Percentiles rank a stretch among this genome's conserved stretches.
phyloP scores from a whole-genome alignment of 2,888 invertebrate species.

The Aleiodes alternator region DNA sequence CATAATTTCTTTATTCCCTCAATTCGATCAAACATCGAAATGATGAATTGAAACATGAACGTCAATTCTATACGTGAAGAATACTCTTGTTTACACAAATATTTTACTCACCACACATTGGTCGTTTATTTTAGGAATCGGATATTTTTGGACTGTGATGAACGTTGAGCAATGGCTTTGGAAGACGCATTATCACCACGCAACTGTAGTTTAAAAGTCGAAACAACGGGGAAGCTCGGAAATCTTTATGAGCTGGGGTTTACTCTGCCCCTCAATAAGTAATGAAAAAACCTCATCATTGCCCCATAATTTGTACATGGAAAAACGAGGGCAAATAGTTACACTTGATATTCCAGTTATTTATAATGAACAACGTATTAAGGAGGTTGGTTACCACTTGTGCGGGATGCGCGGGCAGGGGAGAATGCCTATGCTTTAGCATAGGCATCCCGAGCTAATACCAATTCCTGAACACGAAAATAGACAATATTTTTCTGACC shows the following conservation, averaged over 20 bases:
- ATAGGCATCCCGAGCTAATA: no score
- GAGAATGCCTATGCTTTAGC: no score
- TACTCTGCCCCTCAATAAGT: slow-evolving; percentile 6
- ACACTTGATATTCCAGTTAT: no score
- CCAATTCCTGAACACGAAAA: no score
- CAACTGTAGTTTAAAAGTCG: slow-evolving; percentile 13
- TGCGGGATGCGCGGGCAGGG: no score
- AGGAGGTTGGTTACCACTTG: no score
- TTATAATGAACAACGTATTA: no score
- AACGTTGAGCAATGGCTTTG: background rate
- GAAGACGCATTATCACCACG: slow-evolving; percentile 12
- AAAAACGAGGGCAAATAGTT: background rate
- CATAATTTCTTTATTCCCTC: no score
- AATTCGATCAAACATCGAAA: no score
- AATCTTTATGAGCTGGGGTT: slow-evolving; percentile 7
- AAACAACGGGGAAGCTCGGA: background rate
- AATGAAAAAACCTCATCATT: slow-evolving; percentile 20
- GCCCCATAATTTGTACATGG: background rate
- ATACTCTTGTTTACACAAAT: background rate
- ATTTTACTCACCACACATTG: background rate
- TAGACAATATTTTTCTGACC: no score
- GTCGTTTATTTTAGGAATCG: slow-evolving; percentile 4
- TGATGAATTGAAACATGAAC: no score
- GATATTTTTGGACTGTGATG: slow-evolving; percentile 14
- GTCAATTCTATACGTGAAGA: no score